These are phyloP conservation scores for Arbacia lixula DNA, from an alignment of 53 echinoderm and acorn worm species.

Conservation along the genomic window DNA sequence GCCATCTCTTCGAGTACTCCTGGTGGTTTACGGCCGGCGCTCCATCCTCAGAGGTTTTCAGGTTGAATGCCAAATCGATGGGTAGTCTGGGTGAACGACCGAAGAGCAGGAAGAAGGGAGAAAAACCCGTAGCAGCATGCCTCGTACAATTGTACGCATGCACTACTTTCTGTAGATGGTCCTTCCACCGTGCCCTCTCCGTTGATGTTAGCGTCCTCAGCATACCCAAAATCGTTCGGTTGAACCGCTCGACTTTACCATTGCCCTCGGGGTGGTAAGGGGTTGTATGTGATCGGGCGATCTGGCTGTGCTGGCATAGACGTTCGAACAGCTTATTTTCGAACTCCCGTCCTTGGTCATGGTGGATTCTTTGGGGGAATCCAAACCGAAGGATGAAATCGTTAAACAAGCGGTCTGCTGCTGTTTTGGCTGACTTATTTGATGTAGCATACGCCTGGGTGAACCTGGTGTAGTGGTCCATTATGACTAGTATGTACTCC, in stretches of 20 bases:
- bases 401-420: constrained; percentile 65
- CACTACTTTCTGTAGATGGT: constrained; percentile 56
- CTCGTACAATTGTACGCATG: constrained; percentile 74
- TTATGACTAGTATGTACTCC: constrained; percentile 74
- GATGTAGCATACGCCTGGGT: constrained; percentile 74
- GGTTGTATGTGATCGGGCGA: constrained; percentile 60
- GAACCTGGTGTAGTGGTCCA: constrained; percentile 73
- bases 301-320: constrained; percentile 28
- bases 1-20: constrained; percentile 42
- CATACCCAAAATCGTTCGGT: constrained; percentile 71
- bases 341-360: constrained; percentile 78
- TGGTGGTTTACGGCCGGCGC: not conserved
- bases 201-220: constrained; percentile 44
- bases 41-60: not conserved
- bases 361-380: constrained; percentile 63
- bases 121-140: constrained; percentile 59
- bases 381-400: constrained; percentile 75
- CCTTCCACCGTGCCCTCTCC: constrained; percentile 51
- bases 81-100: constrained; percentile 56
- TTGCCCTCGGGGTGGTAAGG: constrained; percentile 81
- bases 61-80: constrained; percentile 48
- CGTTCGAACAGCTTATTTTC: constrained; percentile 65
- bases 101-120: constrained; percentile 58
- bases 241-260: constrained; percentile 67
- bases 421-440: constrained; percentile 68